Conservation (phyloP, 1,140 invertebrate species). For the Brachionus asplanchnoidis region DNA sequence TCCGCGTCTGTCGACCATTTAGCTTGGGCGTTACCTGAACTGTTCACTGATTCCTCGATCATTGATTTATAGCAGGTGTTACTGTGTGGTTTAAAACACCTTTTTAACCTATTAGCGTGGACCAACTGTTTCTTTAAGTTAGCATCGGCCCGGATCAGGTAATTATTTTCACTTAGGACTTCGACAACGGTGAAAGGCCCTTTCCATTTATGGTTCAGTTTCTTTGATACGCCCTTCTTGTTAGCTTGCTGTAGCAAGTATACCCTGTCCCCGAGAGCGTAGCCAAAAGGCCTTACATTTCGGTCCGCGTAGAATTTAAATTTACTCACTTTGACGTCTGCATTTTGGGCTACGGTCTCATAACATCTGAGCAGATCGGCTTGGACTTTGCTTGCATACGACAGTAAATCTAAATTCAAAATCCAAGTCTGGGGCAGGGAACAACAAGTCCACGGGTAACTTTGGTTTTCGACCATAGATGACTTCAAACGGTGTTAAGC, state of each 20-base stretch:
- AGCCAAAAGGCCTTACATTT: not conserved
- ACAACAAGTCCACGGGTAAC: not conserved
- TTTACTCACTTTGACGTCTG: too few relatives aligned
- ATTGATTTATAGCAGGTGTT: not conserved
- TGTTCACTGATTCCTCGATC: too few relatives aligned
- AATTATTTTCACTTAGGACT: too few relatives aligned
- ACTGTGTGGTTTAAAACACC: not conserved
- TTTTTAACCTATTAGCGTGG: too few relatives aligned
- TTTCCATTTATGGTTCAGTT: not conserved
- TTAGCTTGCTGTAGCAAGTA: not conserved
- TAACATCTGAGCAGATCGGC: not conserved
- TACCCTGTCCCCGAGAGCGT: not conserved
- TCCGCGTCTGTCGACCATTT: too few relatives aligned
- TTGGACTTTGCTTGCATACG: not conserved
- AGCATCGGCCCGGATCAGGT: too few relatives aligned
- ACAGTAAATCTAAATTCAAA: not conserved
- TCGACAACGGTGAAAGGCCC: too few relatives aligned
- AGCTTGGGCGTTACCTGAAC: too few relatives aligned
- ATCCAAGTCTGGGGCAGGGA: not conserved
- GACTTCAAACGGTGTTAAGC: too few relatives aligned
- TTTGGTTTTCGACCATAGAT: constrained; percentile 2
- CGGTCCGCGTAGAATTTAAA: not conserved
- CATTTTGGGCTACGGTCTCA: not conserved
- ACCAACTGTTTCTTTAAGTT: too few relatives aligned
- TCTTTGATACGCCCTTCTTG: not conserved